A percentile compares a stretch with the other conserved stretches of the same genome.
Evolutionary conservation across 2,113 vertebrate genomes (phyloP).

Genomic region (Camelus bactrianus): DNA sequence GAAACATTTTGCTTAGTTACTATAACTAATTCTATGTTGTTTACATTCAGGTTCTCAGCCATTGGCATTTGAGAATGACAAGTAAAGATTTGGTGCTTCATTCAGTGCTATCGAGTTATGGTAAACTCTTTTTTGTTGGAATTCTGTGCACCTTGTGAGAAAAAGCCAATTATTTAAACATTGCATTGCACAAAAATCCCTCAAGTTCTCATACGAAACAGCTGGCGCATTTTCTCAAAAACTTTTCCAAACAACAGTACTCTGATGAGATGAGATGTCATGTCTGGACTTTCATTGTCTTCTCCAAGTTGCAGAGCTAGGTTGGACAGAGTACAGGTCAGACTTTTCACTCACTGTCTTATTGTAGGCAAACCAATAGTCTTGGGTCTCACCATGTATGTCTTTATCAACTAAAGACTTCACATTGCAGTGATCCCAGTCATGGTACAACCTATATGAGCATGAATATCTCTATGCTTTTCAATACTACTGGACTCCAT

Average conservation of each 20-base stretch:
- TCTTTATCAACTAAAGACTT: constrained; percentile 96
- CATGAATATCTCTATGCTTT: neutral
- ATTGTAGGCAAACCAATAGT: constrained; percentile 96
- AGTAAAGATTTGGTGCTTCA: constrained; percentile 94
- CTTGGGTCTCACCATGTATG: constrained; percentile 94
- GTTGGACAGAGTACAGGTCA: constrained; percentile 94
- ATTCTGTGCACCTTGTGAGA: constrained; percentile 93
- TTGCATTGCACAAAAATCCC: constrained; percentile 95
- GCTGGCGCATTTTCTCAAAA: constrained; percentile 94
- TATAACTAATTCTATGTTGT: constrained; percentile 92
- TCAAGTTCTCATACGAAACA: constrained; percentile 96
- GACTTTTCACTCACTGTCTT: constrained; percentile 95
- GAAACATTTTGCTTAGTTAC: neutral
- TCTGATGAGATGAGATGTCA: constrained; percentile 93
- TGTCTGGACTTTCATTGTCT: constrained; percentile 93
- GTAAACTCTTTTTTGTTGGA: constrained; percentile 93
- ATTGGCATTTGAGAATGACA: constrained; percentile 94
- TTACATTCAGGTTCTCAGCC: constrained; percentile 95
- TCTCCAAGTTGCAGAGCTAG: constrained; percentile 94
- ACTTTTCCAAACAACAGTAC: constrained; percentile 94
- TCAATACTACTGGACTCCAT: neutral
- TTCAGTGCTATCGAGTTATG: constrained; percentile 95
- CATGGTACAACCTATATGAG: constrained; percentile 92
- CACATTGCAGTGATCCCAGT: constrained; percentile 93
- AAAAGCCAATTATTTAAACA: constrained; percentile 93